Evolutionary conservation across 1,140 invertebrate genomes (phyloP), one percentile per base, ranked within the genome.

Genomic region (Lethrus apterus): DNA sequence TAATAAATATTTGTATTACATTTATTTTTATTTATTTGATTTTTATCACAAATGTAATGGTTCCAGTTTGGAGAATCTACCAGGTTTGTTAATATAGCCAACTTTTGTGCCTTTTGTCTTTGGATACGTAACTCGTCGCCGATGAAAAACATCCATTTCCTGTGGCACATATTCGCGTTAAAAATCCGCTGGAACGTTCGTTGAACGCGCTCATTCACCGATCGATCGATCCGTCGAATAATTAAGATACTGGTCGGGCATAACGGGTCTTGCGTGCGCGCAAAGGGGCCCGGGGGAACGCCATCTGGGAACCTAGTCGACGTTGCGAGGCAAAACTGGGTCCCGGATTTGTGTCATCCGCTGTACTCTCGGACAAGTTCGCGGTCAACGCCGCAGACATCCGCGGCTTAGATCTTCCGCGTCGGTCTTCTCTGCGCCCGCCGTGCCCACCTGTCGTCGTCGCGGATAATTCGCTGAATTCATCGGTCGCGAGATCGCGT

Each of bases 311-410:
- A n/a, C 23, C 13, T 36, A 43, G 33, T 31, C 41, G 52, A n/a
- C n/a, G n/a, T n/a, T n/a, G n/a, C 38, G 33, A 10, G 29, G 31
- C 31, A 43, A 55, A 59, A 57, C 42, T 59, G 52, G 57, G 57
- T 70, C 57, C 44, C 42, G 40, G 43, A 50, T 56, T 55, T 50
- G 51, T 53, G 53, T 55, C 59, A 60, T 65, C 65, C 63, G 62
- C 65, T 62, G 40, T 11, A 61, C 64, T 34, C 34, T 56, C 11
- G 58, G 60, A 51, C 60, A 59, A 7, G 58, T 59, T 10, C 4
- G 17, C 4, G 2, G 40, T 4, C 31, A 13, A 8, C 31, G 31
- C 14, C 31, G 31, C 14, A 15, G 5, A 33, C 4, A 33, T 15
- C 4, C 14, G 4, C 19, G 23, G n/a, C 23, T 5, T 26, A 5